Base-by-base conservation (phyloP, 2,888 invertebrate genomes). In the Lasius fuliginosus region DNA sequence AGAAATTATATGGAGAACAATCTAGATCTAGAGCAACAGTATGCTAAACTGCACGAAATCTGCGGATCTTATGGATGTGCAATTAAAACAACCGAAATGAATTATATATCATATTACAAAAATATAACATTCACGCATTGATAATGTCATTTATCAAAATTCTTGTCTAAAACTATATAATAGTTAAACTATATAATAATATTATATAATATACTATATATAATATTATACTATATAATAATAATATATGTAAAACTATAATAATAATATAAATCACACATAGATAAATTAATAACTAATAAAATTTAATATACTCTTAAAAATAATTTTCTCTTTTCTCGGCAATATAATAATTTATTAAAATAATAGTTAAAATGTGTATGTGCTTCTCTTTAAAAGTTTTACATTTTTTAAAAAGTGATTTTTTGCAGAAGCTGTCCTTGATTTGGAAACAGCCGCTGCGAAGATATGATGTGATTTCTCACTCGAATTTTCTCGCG, bases 391-490 rank as follows among this genome's bases (percentile, higher is more conserved):
- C n/a, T n/a, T 49, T n/a, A 15, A n/a, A 56, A 71, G 71, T 71
- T 71, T 56, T 15, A 9, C 6, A 1, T 75, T 49, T 46, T 33
- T 5, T 12, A n/a, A 15, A 60, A 60, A 58, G 27, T 11, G 36
- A 77, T 3, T 77, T 77, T 40, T 40, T 12, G n/a, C 23, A 18
- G 30, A 56, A 68, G 18, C 9, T 4, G 0, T n/a, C n/a, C 53
- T 56, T 30, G 33, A 73, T 60, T 58, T 36, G 46, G 4, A 18
- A 73, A 27, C 18, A 18, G 36, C n/a, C 18, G 8, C 12, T 65
- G 27, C 73, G 4, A n/a, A 73, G 60, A 76, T 68, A 77, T 23
- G 33, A 2, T 27, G 18, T n/a, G 79, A 73, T 73, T 77, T 36
- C 40, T 77, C 68, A n/a, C 40, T 30, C 27, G 53, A 67, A 1